These are phyloP conservation scores for Phlogophora meticulosa DNA, from an alignment of 2,888 invertebrate species.

Conservation along the genomic window DNA sequence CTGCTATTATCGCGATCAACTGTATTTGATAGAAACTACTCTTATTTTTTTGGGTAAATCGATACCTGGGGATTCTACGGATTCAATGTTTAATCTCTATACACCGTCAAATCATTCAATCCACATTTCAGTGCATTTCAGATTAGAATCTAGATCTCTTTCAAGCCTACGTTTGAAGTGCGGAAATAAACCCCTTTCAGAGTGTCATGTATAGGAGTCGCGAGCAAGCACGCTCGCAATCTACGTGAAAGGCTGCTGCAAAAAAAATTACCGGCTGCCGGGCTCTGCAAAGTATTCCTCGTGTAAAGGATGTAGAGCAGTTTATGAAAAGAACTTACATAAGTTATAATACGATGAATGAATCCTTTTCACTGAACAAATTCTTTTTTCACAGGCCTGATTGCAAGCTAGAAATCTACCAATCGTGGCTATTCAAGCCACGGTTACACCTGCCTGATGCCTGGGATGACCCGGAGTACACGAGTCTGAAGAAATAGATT, in stretches of 20 bases:
- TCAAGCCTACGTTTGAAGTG: background rate
- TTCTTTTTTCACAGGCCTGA: conserved; percentile 79
- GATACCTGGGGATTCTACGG: too few species aligned
- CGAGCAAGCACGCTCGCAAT: conserved; percentile 48
- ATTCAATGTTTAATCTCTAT: background rate
- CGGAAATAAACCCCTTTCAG: conserved; percentile 39
- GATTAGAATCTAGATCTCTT: conserved; percentile 1
- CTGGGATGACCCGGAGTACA: conserved; percentile 80
- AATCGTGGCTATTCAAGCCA: conserved; percentile 79
- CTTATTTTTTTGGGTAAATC: too few species aligned
- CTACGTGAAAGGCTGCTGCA: conserved; percentile 49
- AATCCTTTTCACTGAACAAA: background rate
- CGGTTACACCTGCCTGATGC: conserved; percentile 79
- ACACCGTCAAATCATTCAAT: background rate
- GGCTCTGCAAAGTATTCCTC: conserved; percentile 30
- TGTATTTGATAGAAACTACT: background rate
- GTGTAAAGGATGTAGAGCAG: conserved; percentile 55
- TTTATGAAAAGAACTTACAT: conserved; percentile 49
- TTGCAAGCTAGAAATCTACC: conserved; percentile 85
- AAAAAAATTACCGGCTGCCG: conserved; percentile 30
- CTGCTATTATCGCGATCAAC: background rate
- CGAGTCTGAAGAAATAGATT: conserved; percentile 18
- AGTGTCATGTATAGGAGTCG: conserved; percentile 32
- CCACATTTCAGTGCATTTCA: conserved; percentile 4
- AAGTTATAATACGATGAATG: conserved; percentile 7